phyloP scores from a whole-genome alignment of 2,113 vertebrate species.

The Tursiops truncatus region DNA sequence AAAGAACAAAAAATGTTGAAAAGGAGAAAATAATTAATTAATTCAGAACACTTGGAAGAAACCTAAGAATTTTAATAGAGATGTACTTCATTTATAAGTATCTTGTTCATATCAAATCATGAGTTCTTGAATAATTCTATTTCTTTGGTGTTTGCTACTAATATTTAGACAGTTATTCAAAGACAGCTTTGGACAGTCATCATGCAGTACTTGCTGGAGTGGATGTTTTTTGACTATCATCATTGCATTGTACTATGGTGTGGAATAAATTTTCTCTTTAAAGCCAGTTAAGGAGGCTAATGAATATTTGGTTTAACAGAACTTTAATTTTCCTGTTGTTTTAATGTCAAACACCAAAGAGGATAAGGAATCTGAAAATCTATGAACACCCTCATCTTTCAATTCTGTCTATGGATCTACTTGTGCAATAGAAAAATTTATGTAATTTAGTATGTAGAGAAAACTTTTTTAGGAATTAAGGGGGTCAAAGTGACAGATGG shows the following conservation, averaged over 20 bases:
- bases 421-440: background rate
- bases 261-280: background rate
- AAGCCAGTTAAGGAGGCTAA: background rate
- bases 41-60: conserved; percentile 50
- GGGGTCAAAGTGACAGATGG: background rate
- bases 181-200: background rate
- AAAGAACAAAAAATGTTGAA: conserved; percentile 49
- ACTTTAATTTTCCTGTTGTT: background rate
- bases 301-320: background rate
- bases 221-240: background rate
- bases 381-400: background rate
- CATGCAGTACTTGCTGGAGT: background rate
- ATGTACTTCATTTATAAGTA: background rate
- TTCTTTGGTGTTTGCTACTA: background rate
- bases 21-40: conserved; percentile 58
- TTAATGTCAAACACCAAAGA: background rate
- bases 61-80: conserved; percentile 35
- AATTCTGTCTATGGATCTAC: background rate
- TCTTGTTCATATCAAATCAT: conserved; percentile 7
- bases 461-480: background rate
- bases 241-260: background rate
- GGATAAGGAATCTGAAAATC: background rate
- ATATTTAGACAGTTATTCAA: conserved; percentile 15
- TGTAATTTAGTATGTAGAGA: background rate
- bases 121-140: background rate